Base-by-base conservation (phyloP, 2,888 invertebrate species). In the Mellilla xanthometata region DNA sequence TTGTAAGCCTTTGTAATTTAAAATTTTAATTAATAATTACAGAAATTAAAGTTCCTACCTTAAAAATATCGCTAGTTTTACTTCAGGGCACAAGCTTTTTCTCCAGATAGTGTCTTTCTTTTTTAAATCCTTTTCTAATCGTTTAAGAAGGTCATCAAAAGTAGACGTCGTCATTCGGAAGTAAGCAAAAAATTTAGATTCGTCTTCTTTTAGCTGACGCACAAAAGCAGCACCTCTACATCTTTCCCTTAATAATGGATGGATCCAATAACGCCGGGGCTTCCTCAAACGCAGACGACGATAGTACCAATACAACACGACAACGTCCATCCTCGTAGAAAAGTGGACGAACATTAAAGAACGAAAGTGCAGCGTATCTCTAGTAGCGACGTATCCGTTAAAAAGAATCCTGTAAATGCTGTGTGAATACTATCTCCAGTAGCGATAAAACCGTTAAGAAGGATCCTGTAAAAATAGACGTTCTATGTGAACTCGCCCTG, bases 291-390 rank as follows among this genome's bases (percentile, higher is more conserved):
- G 39, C 45, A 39, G 44, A 27, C 58, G 56, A 49, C 55, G 60
- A 54, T 53, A 52, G 49, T 57, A 60, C 56, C 54, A 58, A 56
- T 56, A 55, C 49, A 52, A 53, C 49, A 50, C 50, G 41, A 43
- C 45, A 50, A 45, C 39, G 40, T 31, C 32, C 35, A 39, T 45
- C 23, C 19, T 19, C 19, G 19, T 19, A 19, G 19, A 19, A 19
- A 19, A 19, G 19, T 19, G 19, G 19, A 12, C 12, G 24, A 26
- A 26, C 24, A 35, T 24, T 35, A 23, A 26, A 35, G 30, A 30
- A 30, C 30, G 30, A 30, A 30, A 30, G 30, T 30, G 13, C 30
- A 30, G 30, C 30, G 30, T 30, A 28, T 28, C 28, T 28, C 28
- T 11, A 28, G 28, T 28, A 28, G 28, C 28, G 28, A 28, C 28